Evolutionary conservation across 2,797 vertebrate species (phyloP), one percentile per base, ranked within the genome.

Genomic region (Esox masquinongy): DNA sequence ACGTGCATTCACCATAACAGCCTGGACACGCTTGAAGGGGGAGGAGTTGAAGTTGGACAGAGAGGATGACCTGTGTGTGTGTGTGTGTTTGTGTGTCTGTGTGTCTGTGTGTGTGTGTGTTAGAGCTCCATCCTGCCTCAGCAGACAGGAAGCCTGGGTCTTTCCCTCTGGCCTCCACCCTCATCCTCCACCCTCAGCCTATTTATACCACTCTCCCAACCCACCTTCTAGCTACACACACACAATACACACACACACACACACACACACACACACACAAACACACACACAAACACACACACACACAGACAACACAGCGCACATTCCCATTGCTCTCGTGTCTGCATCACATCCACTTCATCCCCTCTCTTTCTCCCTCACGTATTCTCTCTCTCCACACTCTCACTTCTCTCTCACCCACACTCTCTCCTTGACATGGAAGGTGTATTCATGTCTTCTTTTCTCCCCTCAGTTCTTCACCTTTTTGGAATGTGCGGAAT

Each of bases 81-180:
- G 50, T 51, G 50, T 51, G 50, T 51, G 17, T 50, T 12, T 16
- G 49, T 51, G 49, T 29, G 39, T 56, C n/a, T 56, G 53, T 56
- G 53, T 56, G 53, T 56, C 14, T 51, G 50, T 51, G 50, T 51
- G 17, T 50, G 49, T 16, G 49, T 51, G 49, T 29, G 39, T 56
- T 56, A 22, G 53, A 56, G 17, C 53, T 56, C 51, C 49, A 68
- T 91, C 85, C 84, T 67, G 77, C 78, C 68, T 36, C 47, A 78
- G 73, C 81, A 88, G 80, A 80, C 84, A 89, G 87, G 90, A 92
- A 88, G 86, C 77, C 84, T 84, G 90, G 84, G 84, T 90, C 83
- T 88, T 91, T 90, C 82, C 87, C 88, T 90, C 83, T 86, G 81
- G 86, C 84, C 82, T 43, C 68, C 34, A 1, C 47, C 73, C 66